Evolutionary conservation across 2,797 vertebrate species (phyloP).

Genomic region (Chelmon rostratus): DNA sequence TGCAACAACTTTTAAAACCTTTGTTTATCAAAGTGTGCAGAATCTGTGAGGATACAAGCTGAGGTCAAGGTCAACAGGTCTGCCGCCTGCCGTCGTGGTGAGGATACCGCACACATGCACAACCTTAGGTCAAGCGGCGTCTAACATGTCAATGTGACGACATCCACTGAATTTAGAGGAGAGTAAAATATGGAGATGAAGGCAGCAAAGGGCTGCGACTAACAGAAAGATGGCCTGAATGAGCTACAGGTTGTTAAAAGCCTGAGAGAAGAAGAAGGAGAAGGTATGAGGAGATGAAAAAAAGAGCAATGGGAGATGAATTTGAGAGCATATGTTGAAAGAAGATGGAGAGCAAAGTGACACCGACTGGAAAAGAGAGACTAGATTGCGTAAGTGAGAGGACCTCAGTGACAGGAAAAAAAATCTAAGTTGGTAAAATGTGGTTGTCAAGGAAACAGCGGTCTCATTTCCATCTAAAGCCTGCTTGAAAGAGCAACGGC

Average conservation of each 20-base stretch:
- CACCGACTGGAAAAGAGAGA: not conserved
- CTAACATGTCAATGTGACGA: slow-evolving; percentile 7
- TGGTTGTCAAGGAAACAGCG: slow-evolving; percentile 79
- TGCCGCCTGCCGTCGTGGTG: not conserved
- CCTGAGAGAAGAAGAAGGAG: not conserved
- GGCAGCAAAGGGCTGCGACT: not conserved
- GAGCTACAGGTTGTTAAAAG: slow-evolving; percentile 5
- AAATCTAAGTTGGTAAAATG: slow-evolving; percentile 45
- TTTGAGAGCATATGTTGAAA: slow-evolving; percentile 7
- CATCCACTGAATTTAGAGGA: not conserved
- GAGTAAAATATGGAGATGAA: slow-evolving; percentile 13
- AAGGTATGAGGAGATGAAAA: not conserved
- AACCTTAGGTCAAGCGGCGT: not conserved
- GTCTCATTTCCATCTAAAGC: slow-evolving; percentile 62
- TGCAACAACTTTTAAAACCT: not conserved
- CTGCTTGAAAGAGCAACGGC: slow-evolving; percentile 29
- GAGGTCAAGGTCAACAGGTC: slow-evolving; percentile 3
- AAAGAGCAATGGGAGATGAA: not conserved
- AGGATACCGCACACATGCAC: not conserved
- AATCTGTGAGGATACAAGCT: not conserved
- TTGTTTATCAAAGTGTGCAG: not conserved
- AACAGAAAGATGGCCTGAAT: not conserved
- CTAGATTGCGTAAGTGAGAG: not conserved
- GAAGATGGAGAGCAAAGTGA: slow-evolving; percentile 8
- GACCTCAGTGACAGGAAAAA: slow-evolving; percentile 30